Base-by-base conservation (phyloP, 2,888 invertebrate genomes). In the Diloba caeruleocephala region DNA sequence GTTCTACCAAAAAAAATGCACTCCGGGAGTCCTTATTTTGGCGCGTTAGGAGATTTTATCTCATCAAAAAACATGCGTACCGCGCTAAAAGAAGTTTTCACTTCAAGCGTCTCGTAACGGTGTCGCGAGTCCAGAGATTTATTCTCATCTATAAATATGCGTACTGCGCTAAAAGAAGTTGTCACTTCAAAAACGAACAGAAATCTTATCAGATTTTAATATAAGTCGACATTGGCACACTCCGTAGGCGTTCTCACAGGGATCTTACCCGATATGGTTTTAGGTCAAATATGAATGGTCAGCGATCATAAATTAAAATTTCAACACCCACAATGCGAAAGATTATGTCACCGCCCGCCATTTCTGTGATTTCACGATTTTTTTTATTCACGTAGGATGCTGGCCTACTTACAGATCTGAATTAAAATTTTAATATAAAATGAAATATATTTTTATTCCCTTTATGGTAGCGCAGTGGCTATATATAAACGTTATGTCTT, bases 311-410 rank as follows among this genome's bases (percentile, higher is more conserved):
- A 62, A 73, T 71, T 69, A 31, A 37, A 65, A 63, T 63, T 58
- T 69, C 57, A 29, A 71, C 74, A 66, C 74, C 73, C 69, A 73
- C 73, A 12, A 46, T 69, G 36, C 58, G 49, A 55, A 53, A 63
- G 41, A 66, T 73, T 73, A 71, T 62, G 73, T 74, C 74, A 73
- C 39, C 54, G 33, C 7, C 9, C 9, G 25, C 73, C 62, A 61
- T 72, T 63, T 60, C 51, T 51, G 71, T 55, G 17, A 39, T 53
- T 63, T 55, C 53, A 45, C 29, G 34, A 51, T 23, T 31, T 60
- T 52, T 64, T 54, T 62, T n/a, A n/a, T 58, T 29, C 29, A 56
- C 37, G 71, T 71, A 45, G 71, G 69, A 26, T 6, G 65, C n/a
- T 41, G 51, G 32, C 48, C 23, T 17, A 12, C 13, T n/a, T 53